phyloP scores from a whole-genome alignment of 2,797 vertebrate genomes.

The Aldrovandia affinis region DNA sequence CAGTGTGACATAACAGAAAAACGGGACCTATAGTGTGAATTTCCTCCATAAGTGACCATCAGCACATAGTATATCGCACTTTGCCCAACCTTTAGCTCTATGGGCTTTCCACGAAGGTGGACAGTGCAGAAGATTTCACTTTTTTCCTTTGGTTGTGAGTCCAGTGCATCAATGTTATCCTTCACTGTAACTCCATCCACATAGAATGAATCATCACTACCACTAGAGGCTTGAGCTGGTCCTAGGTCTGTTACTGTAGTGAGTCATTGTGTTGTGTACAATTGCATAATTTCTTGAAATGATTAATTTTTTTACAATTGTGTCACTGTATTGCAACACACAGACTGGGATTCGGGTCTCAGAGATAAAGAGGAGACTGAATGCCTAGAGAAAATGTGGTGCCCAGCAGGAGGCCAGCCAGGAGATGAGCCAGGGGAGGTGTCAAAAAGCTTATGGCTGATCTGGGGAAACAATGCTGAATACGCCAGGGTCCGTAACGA shows the following conservation, averaged over 20 bases:
- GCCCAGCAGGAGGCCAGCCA: no score
- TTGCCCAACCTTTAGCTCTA: background rate
- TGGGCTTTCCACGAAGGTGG: background rate
- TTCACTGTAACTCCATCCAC: no score
- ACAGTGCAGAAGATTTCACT: background rate
- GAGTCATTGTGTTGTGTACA: background rate
- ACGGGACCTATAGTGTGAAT: no score
- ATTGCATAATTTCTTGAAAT: slow-evolving; percentile 26
- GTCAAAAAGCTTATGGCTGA: no score
- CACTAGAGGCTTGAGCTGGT: background rate
- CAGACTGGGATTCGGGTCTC: background rate
- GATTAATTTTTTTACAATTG: background rate
- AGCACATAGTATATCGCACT: background rate
- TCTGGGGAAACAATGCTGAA: no score
- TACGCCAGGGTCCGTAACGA: no score
- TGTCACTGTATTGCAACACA: background rate
- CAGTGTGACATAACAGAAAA: background rate
- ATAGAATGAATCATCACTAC: no score
- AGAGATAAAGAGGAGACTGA: background rate
- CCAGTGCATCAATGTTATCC: background rate
- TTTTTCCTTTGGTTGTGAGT: background rate
- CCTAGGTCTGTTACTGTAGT: background rate
- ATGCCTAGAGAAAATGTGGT: background rate
- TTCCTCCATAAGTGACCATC: no score
- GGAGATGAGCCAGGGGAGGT: no score